These are phyloP conservation scores for Mylabris sibirica DNA, from an alignment of 2,888 invertebrate genomes.

Conservation along the genomic window DNA sequence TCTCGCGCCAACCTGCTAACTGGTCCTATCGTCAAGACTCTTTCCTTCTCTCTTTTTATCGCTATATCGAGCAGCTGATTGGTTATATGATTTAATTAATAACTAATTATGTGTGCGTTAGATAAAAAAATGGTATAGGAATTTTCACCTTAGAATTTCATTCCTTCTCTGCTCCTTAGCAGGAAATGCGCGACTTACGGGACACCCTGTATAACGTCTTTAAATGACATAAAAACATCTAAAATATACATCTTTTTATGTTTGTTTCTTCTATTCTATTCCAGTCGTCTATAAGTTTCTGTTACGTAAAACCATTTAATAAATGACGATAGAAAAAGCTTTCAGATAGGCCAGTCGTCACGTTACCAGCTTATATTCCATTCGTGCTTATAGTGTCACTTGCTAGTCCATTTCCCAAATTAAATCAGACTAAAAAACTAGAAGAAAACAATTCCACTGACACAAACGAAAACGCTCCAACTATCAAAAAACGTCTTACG, in stretches of 20 bases:
- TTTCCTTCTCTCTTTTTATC: too few species aligned
- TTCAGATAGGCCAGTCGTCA: constrained; percentile 55
- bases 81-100: too few species aligned
- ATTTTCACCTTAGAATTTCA: too few species aligned
- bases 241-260: constrained; percentile 12
- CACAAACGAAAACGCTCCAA: neutral
- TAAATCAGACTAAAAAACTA: constrained; percentile 57
- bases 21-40: too few species aligned
- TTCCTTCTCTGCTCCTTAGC: too few species aligned
- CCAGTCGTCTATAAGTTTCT: constrained; percentile 8
- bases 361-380: constrained; percentile 44
- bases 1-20: too few species aligned
- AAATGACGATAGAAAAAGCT: constrained; percentile 50
- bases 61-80: too few species aligned
- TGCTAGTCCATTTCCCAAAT: constrained; percentile 59
- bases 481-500: neutral
- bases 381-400: constrained; percentile 52
- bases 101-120: too few species aligned
- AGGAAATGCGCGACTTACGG: too few species aligned
- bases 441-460: constrained; percentile 11
- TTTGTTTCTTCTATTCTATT: constrained; percentile 18
- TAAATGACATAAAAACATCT: constrained; percentile 28
- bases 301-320: constrained; percentile 35
- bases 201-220: constrained; percentile 27
- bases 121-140: too few species aligned